A percentile compares a stretch with the other conserved stretches of the same genome.
These are phyloP conservation scores for Eurois occulta DNA, from an alignment of 2,888 invertebrate species.

Conservation along the genomic window DNA sequence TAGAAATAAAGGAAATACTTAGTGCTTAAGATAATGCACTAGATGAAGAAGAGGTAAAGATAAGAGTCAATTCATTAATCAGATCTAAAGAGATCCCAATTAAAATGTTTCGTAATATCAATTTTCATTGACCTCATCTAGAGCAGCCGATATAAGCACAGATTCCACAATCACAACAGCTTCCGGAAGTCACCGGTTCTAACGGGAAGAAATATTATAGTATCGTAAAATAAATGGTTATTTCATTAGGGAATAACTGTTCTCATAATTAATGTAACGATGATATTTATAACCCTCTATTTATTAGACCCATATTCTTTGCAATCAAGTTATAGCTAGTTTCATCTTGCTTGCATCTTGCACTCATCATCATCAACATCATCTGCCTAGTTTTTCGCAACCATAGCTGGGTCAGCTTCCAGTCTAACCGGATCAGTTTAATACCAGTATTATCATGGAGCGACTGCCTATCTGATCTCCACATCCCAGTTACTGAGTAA, in stretches of 20 bases:
- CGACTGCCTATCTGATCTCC: background rate
- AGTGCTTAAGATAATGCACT: slow-evolving; percentile 17
- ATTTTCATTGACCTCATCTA: slow-evolving; percentile 27
- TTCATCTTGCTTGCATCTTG: background rate
- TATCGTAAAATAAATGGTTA: slow-evolving; percentile 35
- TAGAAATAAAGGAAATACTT: slow-evolving; percentile 28
- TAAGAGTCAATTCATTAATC: slow-evolving; percentile 27
- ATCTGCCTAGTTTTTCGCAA: background rate
- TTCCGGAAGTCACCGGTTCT: slow-evolving; percentile 45
- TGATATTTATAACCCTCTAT: slow-evolving; percentile 18
- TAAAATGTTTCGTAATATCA: slow-evolving; percentile 24
- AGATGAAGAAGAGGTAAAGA: slow-evolving; percentile 18
- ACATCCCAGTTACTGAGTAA: background rate
- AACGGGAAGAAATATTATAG: slow-evolving; percentile 29
- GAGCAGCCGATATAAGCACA: slow-evolving; percentile 12
- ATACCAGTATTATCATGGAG: background rate
- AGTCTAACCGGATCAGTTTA: background rate
- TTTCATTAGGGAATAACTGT: slow-evolving; percentile 38
- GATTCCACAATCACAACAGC: slow-evolving; percentile 26
- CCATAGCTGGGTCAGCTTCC: background rate
- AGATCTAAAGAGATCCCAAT: slow-evolving; percentile 24
- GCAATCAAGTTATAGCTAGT: background rate
- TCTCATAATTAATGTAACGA: background rate
- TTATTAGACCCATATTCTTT: background rate
- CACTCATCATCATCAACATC: background rate